Evolutionary conservation across 2,888 invertebrate genomes (phyloP), one percentile per base, ranked within the genome.

Genomic region (Cryptosula pallasiana): DNA sequence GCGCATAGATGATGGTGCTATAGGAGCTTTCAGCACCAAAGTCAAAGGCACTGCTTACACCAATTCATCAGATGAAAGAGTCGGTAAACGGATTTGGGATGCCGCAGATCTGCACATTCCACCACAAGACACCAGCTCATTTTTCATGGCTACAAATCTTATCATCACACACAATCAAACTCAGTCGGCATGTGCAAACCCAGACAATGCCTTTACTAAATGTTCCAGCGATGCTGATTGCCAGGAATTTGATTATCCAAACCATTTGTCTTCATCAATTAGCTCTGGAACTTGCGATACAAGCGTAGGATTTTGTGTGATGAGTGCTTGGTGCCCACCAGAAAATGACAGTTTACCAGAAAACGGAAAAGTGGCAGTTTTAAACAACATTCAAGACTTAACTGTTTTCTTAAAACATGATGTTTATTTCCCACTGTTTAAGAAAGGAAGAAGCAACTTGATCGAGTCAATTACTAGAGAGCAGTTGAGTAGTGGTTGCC

Each of bases 331-430:
- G 70, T 70, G 70, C 32, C 70, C 70, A 54, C n/a, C 29, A 9
- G 70, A 70, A 27, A 23, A 70, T 36, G 70, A 70, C 70, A 16
- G 9, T n/a, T 5, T 35, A 13, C 36, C 70, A 54, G 20, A 45
- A 13, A 20, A 45, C 45, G 20, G 45, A 5, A 20, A 69, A 29
- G 23, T 69, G 29, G 63, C n/a, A 5, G 55, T 25, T 35, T 29
- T 73, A 16, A 35, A 34, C 20, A 32, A 34, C 1, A 35, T 54
- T 16, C 20, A 34, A 13, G 75, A 80, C 58, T 82, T 80, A 71
- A 81, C 81, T 1, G 77, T 80, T 45, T 73, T 82, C 13, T 76
- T 80, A 1, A 81, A 82, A 74, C 82, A 81, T 73, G 76, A 75
- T 74, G 77, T 82, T 34, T 75, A 79, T 55, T 81, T 82, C 74